These are phyloP conservation scores for Daktulosphaira vitifoliae DNA, from an alignment of 1,140 invertebrate species.

Conservation along the genomic window DNA sequence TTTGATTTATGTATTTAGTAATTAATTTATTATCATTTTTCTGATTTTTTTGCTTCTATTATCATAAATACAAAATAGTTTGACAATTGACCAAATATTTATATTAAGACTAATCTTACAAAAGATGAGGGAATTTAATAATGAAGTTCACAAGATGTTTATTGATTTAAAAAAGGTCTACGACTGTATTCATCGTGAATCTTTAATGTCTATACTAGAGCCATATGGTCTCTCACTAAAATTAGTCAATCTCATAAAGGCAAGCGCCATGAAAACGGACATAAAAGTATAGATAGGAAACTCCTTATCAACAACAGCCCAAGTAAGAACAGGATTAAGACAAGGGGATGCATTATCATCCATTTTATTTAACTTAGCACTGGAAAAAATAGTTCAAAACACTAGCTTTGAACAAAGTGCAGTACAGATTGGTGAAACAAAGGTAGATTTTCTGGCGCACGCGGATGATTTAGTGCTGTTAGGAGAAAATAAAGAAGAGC, in stretches of 20 bases:
- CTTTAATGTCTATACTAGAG: conserved; percentile 4
- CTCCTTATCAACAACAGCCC: conserved; percentile 6
- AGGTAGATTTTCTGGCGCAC: conserved; percentile 23
- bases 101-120: conserved; percentile 4
- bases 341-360: conserved; percentile 20
- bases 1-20: too few relatives aligned
- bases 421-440: conserved; percentile 7
- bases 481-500: conserved; percentile 19
- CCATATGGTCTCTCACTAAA: conserved; percentile 13
- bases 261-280: neutral
- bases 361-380: conserved; percentile 16
- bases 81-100: conserved; percentile 10
- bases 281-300: conserved; percentile 13
- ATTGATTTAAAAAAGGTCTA: conserved; percentile 34
- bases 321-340: conserved; percentile 10
- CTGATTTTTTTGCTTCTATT: too few relatives aligned
- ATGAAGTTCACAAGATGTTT: conserved; percentile 12
- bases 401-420: neutral
- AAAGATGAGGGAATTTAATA: conserved; percentile 10
- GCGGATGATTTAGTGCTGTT: conserved; percentile 33
- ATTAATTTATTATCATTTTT: too few relatives aligned
- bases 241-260: conserved; percentile 14
- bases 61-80: too few relatives aligned
- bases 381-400: conserved; percentile 36
- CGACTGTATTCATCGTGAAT: conserved; percentile 26